Evolutionary conservation across 2,113 vertebrate genomes (phyloP).

Genomic region (Poeciliopsis prolifica): DNA sequence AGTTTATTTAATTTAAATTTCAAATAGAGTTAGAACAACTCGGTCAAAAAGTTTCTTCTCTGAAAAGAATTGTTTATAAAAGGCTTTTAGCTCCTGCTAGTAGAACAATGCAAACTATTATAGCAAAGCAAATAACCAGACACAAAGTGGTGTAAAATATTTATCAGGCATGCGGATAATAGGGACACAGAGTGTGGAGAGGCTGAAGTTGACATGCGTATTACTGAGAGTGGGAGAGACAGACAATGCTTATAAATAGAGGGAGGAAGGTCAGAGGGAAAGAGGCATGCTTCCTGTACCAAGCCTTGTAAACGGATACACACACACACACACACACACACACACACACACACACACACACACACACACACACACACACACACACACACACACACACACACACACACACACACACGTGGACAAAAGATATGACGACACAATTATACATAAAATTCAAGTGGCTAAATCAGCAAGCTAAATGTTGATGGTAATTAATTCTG

Average conservation of each 20-base stretch:
- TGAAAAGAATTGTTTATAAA: background rate
- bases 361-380: conserved; percentile 32
- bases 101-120: background rate
- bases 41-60: background rate
- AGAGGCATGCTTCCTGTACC: conserved; percentile 70
- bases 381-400: conserved; percentile 36
- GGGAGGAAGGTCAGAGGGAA: conserved; percentile 73
- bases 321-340: conserved; percentile 33
- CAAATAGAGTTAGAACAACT: background rate
- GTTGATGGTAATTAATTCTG: background rate
- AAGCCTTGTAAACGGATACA: conserved; percentile 52
- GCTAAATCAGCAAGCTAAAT: background rate
- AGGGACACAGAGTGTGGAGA: background rate
- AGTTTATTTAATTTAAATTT: background rate
- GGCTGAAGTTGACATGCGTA: conserved; percentile 11
- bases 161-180: background rate
- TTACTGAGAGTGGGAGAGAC: conserved; percentile 15
- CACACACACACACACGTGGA: conserved; percentile 19
- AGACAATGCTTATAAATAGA: conserved; percentile 63
- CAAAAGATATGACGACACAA: too few relatives aligned
- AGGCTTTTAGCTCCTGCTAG: background rate
- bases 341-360: conserved; percentile 25
- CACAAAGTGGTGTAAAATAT: background rate
- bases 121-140: background rate
- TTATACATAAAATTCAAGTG: background rate